Evolutionary conservation across 2,888 invertebrate species (phyloP), one percentile per base, ranked within the genome.

Genomic region (Chrysolina haemoptera): DNA sequence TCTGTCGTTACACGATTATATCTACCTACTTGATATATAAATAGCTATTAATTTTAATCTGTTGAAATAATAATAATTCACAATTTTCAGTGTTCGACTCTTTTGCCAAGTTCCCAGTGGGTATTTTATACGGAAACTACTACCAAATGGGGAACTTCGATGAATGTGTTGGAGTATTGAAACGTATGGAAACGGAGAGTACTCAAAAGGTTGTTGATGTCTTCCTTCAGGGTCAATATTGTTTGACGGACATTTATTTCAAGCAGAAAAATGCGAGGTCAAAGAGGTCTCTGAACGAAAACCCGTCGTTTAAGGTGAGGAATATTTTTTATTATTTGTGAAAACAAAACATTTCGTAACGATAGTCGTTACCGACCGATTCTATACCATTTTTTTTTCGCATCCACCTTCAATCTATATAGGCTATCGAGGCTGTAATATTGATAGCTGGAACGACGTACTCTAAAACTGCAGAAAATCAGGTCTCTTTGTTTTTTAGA

Each of bases 101-200:
- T 4, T 92, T 93, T 43, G 92, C 92, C 0, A 94, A 94, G 85
- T 91, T 92, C 48, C 92, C 93, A 0, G 90, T 90, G 79, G 94
- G 94, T 14, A 87, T 94, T 14, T 90, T 94, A 18, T 91, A 91
- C 78, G 94, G 94, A 2, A 91, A 92, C 12, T 89, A 91, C 0
- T 93, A 92, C 87, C 93, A 94, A 76, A 88, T 94, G 76, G 94
- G 94, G 0, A 93, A 94, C 86, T 94, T 92, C 83, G 94, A 94
- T 84, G 93, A 94, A 86, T 94, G 94, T 81, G 87, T 93, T 14
- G 80, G 85, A 55, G 85, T 87, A 20, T 74, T 77, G 64, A 68
- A 73, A 14, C 43, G 14, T 5, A 55, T 55, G 12, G 50, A 27
- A 76, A 81, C 86, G 1, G 1, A 18, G 8, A 27, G 27, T 0